These are phyloP conservation scores for Formica selysi DNA, from an alignment of 1,140 invertebrate species.

Conservation along the genomic window DNA sequence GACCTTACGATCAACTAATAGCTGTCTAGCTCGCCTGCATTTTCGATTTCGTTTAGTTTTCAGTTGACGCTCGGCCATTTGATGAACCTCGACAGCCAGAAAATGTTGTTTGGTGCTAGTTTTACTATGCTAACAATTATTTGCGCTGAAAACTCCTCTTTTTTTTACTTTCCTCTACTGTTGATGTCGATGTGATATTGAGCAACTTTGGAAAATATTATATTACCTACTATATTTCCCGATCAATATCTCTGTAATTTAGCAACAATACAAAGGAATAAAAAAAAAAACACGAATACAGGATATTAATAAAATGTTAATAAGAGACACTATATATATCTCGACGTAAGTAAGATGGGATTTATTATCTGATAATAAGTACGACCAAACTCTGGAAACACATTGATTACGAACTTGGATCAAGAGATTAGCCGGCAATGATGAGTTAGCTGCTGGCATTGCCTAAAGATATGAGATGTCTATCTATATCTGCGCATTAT, in stretches of 20 bases:
- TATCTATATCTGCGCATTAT: not conserved
- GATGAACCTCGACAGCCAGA: not conserved
- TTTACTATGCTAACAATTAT: not conserved
- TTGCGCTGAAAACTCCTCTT: not conserved
- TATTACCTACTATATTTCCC: not conserved
- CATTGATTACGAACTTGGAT: constrained; percentile 12
- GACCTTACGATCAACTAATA: constrained; percentile 18
- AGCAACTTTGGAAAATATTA: not conserved
- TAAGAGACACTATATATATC: not conserved
- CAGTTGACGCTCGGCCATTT: not conserved
- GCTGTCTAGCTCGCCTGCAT: constrained; percentile 7
- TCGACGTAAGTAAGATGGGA: not conserved
- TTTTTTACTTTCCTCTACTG: not conserved
- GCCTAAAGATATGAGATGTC: not conserved
- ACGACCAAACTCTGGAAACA: not conserved
- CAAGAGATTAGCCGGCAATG: not conserved
- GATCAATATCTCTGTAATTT: not conserved
- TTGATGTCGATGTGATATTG: not conserved
- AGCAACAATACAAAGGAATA: not conserved
- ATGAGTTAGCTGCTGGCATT: not conserved
- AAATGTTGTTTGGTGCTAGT: constrained; percentile 1
- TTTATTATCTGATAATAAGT: not conserved
- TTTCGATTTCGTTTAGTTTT: constrained; percentile 21
- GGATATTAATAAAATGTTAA: not conserved
- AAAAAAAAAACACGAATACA: not conserved